A percentile compares a stretch with the other conserved stretches of the same genome.
Evolutionary conservation across 2,888 invertebrate genomes (phyloP).

Genomic region (Chelonus formosanus): DNA sequence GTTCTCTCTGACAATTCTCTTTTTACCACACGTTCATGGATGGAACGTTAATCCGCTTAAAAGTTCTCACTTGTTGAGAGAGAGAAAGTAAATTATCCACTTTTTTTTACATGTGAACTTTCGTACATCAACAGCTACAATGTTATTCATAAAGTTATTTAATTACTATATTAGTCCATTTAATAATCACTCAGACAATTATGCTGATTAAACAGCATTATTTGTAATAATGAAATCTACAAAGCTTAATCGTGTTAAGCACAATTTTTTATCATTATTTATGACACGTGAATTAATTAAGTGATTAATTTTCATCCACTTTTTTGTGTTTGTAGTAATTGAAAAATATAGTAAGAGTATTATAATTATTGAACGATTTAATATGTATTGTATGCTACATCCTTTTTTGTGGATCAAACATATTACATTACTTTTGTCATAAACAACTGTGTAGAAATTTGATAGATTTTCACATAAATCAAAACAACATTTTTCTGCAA

Average conservation of each 20-base stretch:
- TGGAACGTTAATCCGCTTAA: conserved; percentile 15
- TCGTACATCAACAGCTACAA: not conserved
- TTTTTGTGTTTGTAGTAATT: no score
- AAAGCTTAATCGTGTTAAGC: no score
- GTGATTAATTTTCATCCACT: not conserved
- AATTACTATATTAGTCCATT: no score
- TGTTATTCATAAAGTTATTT: not conserved
- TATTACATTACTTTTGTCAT: conserved; percentile 30
- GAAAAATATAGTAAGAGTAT: no score
- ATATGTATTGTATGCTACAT: not conserved
- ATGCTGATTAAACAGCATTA: not conserved
- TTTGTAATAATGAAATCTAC: no score
- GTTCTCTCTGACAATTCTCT: conserved; percentile 1
- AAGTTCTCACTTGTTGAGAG: conserved; percentile 10
- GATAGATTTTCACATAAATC: not conserved
- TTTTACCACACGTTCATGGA: conserved; percentile 8
- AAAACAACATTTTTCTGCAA: not conserved
- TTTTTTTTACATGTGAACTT: conserved; percentile 9
- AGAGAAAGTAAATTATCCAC: conserved; percentile 9
- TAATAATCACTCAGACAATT: not conserved
- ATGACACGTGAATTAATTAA: no score
- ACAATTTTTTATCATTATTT: no score
- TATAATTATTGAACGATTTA: no score
- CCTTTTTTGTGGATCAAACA: conserved; percentile 33
- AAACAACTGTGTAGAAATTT: not conserved